Base-by-base conservation (phyloP, 2,888 invertebrate genomes). In the Ennomos fuscantarius region DNA sequence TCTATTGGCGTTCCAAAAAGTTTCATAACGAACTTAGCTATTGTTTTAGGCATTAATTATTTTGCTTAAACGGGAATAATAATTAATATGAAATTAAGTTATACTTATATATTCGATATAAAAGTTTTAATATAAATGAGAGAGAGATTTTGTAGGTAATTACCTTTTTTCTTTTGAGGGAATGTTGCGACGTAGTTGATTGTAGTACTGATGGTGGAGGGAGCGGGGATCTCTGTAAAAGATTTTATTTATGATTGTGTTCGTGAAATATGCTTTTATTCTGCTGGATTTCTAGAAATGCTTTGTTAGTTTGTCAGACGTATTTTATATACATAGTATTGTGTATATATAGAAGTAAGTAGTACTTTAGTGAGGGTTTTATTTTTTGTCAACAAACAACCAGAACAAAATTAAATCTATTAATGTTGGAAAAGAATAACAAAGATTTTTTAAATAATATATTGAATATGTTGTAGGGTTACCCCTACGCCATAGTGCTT, bases 191-290 rank as follows among this genome's bases (percentile, higher is more conserved):
- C 89, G 73, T 93, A 93, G 77, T 91, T 92, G 42, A 92, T 86
- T 44, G 91, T 88, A 34, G 93, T 93, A 61, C 93, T 93, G 36
- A 94, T 94, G 62, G 96, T 96, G 33, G 96, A 96, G 35, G 97
- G 97, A 24, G 96, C 96, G 42, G 97, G 96, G 86, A 97, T 96
- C 94, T 97, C 97, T 97, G 93, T 35, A 81, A 90, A 72, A 74
- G 60, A 68, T 51, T 46, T 39, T 8, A 36, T 37, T 52, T 51
- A 45, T 42, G 24, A 46, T 15, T 37, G 43, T 33, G 37, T 48
- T 53, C 40, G 15, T 24, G 53, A 50, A 46, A 55, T 49, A 45
- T 44, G 40, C 49, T 40, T 45, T 53, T 33, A 39, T 12, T 40
- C 12, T 48, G 31, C 47, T 32, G 47, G 39, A 32, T 32, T 48